Conservation (phyloP, 2,888 invertebrate genomes). For the Biston betularia region DNA sequence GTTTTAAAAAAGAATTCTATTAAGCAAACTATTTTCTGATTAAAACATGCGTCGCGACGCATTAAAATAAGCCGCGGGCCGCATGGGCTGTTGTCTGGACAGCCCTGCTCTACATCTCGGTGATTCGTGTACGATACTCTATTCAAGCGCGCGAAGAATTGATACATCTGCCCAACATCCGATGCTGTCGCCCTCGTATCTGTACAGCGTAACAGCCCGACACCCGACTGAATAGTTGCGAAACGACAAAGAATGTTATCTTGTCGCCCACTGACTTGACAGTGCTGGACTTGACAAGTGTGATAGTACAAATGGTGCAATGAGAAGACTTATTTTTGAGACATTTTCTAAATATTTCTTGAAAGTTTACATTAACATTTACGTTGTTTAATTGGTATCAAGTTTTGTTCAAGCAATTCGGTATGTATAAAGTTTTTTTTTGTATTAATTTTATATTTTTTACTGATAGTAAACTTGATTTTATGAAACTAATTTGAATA, state of each 20-base stretch:
- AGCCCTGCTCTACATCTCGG: not conserved
- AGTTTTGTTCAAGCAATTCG: too few relatives aligned
- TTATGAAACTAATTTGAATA: too few relatives aligned
- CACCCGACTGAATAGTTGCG: conserved; percentile 14
- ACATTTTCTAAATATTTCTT: not conserved
- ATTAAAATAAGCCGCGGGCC: too few relatives aligned
- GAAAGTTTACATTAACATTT: too few relatives aligned
- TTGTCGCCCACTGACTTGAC: conserved; percentile 27
- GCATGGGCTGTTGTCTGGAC: too few relatives aligned
- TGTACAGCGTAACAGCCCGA: not conserved
- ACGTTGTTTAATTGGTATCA: too few relatives aligned
- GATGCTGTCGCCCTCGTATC: not conserved
- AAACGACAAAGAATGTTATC: conserved; percentile 19
- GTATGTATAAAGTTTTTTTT: too few relatives aligned
- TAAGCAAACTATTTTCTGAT: too few relatives aligned
- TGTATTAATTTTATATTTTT: too few relatives aligned
- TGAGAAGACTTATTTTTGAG: not conserved
- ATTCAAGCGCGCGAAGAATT: not conserved
- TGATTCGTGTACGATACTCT: not conserved
- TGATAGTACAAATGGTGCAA: not conserved
- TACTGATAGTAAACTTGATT: too few relatives aligned
- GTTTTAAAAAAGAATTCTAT: too few relatives aligned
- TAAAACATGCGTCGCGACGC: too few relatives aligned
- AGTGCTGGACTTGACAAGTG: conserved; percentile 16
- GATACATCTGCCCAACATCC: not conserved